These are phyloP conservation scores for Amphibalanus amphitrite DNA, from an alignment of 1,140 invertebrate species.

Conservation along the genomic window DNA sequence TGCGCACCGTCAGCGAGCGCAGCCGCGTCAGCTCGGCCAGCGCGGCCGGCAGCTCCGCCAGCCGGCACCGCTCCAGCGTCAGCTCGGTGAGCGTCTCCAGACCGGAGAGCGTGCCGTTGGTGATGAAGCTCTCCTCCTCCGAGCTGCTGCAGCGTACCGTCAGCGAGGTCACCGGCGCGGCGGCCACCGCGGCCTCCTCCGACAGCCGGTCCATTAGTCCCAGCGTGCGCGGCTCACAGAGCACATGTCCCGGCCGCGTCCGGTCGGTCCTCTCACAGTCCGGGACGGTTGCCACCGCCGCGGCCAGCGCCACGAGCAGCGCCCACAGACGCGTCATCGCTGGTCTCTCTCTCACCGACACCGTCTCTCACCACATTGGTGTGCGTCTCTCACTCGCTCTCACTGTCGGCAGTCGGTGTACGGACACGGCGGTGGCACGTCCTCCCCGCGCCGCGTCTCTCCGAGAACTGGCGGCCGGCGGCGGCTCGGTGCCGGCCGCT, in stretches of 20 bases:
- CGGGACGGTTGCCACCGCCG: no score
- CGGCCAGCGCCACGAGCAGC: neutral
- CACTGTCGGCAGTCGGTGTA: no score
- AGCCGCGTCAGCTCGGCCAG: slow-evolving; percentile 18
- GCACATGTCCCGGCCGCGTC: neutral
- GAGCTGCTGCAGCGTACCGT: neutral
- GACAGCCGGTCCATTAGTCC: no score
- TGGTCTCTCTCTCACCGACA: no score
- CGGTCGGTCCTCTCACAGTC: neutral
- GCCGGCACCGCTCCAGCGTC: slow-evolving; percentile 66
- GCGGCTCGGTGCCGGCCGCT: no score
- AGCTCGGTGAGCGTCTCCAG: neutral
- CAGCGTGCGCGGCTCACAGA: neutral
- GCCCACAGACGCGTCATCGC: neutral
- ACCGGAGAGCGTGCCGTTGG: neutral
- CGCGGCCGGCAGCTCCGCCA: slow-evolving; percentile 22
- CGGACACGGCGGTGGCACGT: no score
- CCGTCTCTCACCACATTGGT: no score
- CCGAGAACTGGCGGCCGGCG: no score
- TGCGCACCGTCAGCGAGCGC: neutral
- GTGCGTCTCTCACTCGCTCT: no score
- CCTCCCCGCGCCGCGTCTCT: no score
- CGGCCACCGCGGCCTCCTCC: neutral
- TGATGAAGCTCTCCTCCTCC: neutral
- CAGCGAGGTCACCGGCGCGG: neutral